phyloP scores from a whole-genome alignment of 2,113 vertebrate genomes.

The Balaenoptera acutorostrata region DNA sequence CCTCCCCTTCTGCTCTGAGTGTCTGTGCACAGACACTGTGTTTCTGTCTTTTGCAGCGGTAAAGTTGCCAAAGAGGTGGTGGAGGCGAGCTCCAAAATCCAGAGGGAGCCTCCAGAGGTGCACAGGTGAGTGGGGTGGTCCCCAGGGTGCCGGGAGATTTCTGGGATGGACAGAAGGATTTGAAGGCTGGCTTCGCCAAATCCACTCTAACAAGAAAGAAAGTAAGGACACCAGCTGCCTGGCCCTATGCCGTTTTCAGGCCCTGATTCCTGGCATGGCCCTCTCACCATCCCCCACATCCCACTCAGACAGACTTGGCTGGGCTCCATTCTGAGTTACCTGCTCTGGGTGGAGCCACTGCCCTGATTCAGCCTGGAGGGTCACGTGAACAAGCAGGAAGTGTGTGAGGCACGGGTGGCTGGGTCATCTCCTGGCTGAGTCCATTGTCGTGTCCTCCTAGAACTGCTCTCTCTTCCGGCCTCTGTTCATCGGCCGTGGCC shows the following conservation, averaged over 20 bases:
- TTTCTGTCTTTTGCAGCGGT: constrained; percentile 84
- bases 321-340: neutral
- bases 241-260: rapidly evolving
- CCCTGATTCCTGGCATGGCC: neutral
- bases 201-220: neutral
- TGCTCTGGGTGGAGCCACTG: neutral
- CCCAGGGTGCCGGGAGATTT: neutral
- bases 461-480: neutral
- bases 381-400: neutral
- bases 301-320: neutral
- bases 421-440: neutral
- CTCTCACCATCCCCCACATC: neutral
- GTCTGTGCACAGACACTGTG: neutral
- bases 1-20: neutral
- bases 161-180: neutral
- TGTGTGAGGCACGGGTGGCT: neutral
- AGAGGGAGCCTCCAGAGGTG: constrained; percentile 94
- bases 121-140: constrained; percentile 83
- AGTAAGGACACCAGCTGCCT: neutral
- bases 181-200: neutral
- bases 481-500: neutral
- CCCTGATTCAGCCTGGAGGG: neutral
- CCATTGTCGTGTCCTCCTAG: neutral
- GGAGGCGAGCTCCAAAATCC: constrained; percentile 97
- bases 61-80: constrained; percentile 98